Evolutionary conservation across 2,797 vertebrate genomes (phyloP).

Genomic region (Sebastes goodei): DNA sequence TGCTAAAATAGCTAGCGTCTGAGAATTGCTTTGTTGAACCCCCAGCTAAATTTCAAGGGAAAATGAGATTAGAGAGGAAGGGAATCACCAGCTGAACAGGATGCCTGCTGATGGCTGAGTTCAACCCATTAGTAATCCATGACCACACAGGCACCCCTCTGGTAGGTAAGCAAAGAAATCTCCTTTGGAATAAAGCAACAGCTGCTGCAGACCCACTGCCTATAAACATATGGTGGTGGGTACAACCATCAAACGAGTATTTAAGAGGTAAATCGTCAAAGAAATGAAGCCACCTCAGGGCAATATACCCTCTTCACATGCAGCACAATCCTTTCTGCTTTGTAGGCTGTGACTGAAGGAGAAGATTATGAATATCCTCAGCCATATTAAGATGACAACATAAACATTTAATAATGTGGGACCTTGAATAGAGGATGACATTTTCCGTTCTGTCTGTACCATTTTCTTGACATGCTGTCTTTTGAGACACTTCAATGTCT

Average conservation of each 20-base stretch:
- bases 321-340: background rate
- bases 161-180: background rate
- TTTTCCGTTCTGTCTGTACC: background rate
- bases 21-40: slow-evolving; percentile 6
- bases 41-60: slow-evolving; percentile 7
- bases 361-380: background rate
- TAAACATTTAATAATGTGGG: slow-evolving; percentile 1
- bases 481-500: background rate
- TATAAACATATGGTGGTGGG: slow-evolving; percentile 12
- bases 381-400: background rate
- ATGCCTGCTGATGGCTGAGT: slow-evolving; percentile 18
- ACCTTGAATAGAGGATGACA: slow-evolving; percentile 2
- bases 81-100: background rate
- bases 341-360: background rate
- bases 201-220: background rate
- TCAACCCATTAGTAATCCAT: slow-evolving; percentile 24
- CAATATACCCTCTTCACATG: background rate
- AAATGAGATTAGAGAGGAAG: slow-evolving; percentile 7
- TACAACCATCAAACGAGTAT: slow-evolving; percentile 3
- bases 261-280: slow-evolving; percentile 29
- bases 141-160: slow-evolving; percentile 17
- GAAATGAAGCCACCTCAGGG: slow-evolving; percentile 10
- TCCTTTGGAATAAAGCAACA: slow-evolving; percentile 20
- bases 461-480: background rate
- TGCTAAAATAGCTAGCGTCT: background rate